Conservation (phyloP, 2,113 vertebrate species). For the Myotis brandtii region DNA sequence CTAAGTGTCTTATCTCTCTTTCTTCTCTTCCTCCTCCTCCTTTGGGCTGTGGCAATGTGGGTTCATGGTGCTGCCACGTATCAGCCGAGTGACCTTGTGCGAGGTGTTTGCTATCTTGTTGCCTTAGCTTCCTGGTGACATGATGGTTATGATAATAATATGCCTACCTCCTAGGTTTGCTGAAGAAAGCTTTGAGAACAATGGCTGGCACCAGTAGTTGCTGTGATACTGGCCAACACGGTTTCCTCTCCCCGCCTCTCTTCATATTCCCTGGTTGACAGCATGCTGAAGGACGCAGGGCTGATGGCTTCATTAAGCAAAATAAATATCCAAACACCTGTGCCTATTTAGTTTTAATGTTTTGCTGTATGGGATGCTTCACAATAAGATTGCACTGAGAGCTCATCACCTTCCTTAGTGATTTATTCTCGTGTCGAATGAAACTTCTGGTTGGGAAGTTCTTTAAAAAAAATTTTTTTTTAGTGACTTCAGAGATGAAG, state of each 20-base stretch:
- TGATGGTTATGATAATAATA: rapidly evolving
- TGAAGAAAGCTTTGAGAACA: neutral
- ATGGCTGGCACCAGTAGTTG: neutral
- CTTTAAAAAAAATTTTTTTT: neutral
- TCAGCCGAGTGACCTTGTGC: neutral
- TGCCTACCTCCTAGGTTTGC: rapidly evolving
- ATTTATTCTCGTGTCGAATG: neutral
- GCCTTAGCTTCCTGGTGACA: neutral
- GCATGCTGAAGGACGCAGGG: neutral
- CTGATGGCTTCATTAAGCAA: neutral
- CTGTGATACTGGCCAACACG: neutral
- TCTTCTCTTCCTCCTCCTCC: neutral
- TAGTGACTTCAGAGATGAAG: no score
- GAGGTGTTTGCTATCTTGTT: neutral
- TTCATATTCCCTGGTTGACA: neutral
- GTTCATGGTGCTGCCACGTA: neutral
- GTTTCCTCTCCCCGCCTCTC: neutral
- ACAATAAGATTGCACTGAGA: neutral
- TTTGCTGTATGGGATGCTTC: neutral
- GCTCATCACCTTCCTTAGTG: neutral
- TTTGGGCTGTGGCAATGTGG: no score
- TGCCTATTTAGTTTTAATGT: neutral
- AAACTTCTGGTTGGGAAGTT: neutral
- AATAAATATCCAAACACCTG: neutral
- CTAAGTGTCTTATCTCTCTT: neutral